Base-by-base conservation (phyloP, 2,797 vertebrate species). In the Meriones psammophilus region DNA sequence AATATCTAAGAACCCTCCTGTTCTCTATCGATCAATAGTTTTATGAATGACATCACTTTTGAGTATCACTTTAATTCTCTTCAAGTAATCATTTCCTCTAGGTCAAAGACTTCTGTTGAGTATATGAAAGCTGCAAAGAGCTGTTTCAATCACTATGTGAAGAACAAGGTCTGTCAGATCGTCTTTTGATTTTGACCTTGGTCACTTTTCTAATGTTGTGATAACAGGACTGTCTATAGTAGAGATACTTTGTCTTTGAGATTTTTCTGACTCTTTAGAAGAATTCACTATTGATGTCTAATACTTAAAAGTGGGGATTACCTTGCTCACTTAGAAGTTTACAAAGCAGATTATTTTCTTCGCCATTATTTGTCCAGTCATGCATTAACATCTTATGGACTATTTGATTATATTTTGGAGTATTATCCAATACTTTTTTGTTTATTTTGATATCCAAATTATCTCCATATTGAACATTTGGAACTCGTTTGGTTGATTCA, bases 11-110 rank as follows among this genome's bases (percentile, higher is more conserved):
- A 74, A 80, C 0, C 10, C 7, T 68, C 18, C 58, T 69, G 14
- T 88, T 28, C 5, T 85, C 22, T 69, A 54, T 20, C 28, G 13
- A 84, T 30, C 4, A 62, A 50, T 54, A n/a, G 6, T 24, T 74
- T 95, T 58, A 56, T 8, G 30, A 30, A 18, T 7, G 36, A 26
- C 6, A 62, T 62, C 13, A 62, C 58, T 39, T 24, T 62, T 81
- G 8, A 95, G 85, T 79, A 88, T 81, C 86, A 5, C 1, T 66
- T 92, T 96, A 24, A 24, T 33, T 1, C 26, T 95, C 87, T 66
- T 68, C 3, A 22, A 0, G 3, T 84, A 30, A 86, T 92, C n/a
- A 84, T 85, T 92, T 80, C 28, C 9, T 60, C 2, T 64, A 56
- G 13, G 4, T 42, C 36, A 28, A 36, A 14, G 5, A 6, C 0